phyloP scores from a whole-genome alignment of 2,113 vertebrate genomes.

The Chaetorhynchus papuensis region DNA sequence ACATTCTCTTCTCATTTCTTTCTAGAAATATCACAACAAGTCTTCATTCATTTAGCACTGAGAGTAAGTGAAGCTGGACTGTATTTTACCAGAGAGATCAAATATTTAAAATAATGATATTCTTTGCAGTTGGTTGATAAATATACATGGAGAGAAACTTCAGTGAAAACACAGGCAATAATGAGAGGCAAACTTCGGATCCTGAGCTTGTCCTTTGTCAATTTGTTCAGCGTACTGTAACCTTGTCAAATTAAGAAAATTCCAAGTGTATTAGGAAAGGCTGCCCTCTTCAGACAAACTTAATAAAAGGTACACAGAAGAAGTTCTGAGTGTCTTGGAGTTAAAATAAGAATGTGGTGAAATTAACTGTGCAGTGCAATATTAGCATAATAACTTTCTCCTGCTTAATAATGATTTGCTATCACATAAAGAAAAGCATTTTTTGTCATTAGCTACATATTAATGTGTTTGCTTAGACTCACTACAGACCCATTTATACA shows the following conservation, averaged over 20 bases:
- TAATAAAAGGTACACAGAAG: not conserved
- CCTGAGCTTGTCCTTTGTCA: not conserved
- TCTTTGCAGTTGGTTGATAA: not conserved
- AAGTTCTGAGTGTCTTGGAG: not conserved
- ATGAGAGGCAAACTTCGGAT: not conserved
- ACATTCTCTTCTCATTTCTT: not conserved
- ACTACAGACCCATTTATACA: not conserved
- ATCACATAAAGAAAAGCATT: not conserved
- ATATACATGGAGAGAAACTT: not conserved
- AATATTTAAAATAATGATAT: slow-evolving; percentile 3
- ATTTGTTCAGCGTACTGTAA: not conserved
- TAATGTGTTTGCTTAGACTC: not conserved
- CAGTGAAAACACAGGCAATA: not conserved
- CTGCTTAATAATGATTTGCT: not conserved
- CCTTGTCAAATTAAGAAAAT: slow-evolving; percentile 10
- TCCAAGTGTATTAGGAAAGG: slow-evolving; percentile 69
- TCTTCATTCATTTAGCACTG: not conserved
- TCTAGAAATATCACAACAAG: not conserved
- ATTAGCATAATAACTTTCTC: not conserved
- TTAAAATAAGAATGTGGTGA: not conserved
- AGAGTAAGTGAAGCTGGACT: not conserved
- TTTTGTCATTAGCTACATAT: not conserved
- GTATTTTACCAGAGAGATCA: not conserved
- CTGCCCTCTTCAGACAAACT: slow-evolving; percentile 77
- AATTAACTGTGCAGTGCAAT: not conserved